Conservation (phyloP, 2,797 vertebrate genomes). For the Schizopygopsis pylzovi region DNA sequence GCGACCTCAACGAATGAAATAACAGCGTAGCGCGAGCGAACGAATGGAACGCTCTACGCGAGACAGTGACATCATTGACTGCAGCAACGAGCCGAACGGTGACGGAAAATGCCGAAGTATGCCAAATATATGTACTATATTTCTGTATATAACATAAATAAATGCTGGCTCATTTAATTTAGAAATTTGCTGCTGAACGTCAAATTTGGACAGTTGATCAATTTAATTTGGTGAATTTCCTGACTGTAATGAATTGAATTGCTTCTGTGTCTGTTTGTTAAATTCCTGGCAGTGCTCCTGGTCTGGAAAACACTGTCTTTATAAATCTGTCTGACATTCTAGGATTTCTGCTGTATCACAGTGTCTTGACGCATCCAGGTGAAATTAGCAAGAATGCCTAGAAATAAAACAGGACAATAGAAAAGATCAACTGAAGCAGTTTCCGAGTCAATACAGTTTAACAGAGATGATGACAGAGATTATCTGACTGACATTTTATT, state of each 20-base stretch:
- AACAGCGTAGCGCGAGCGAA: constrained; percentile 19
- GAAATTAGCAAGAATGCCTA: neutral
- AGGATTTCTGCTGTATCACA: constrained; percentile 33
- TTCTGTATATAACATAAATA: neutral
- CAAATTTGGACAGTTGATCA: neutral
- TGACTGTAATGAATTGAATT: neutral
- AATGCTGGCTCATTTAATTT: neutral
- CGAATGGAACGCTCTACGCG: constrained; percentile 31
- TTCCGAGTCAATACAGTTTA: neutral
- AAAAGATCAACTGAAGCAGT: neutral
- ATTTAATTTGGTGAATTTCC: neutral
- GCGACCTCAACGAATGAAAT: constrained; percentile 50
- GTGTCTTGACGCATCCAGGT: neutral
- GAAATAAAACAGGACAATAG: neutral
- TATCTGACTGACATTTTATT: neutral
- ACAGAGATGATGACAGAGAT: neutral
- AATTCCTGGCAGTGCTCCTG: constrained; percentile 4
- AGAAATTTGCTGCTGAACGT: neutral
- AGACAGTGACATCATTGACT: constrained; percentile 61
- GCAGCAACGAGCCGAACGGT: constrained; percentile 60
- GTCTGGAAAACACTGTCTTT: constrained; percentile 32
- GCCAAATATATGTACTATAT: neutral
- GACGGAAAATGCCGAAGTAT: constrained; percentile 49
- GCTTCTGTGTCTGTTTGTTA: neutral
- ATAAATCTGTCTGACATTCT: neutral